Evolutionary conservation across 2,113 vertebrate species (phyloP), one percentile per base, ranked within the genome.

Genomic region (Pheucticus melanocephalus): DNA sequence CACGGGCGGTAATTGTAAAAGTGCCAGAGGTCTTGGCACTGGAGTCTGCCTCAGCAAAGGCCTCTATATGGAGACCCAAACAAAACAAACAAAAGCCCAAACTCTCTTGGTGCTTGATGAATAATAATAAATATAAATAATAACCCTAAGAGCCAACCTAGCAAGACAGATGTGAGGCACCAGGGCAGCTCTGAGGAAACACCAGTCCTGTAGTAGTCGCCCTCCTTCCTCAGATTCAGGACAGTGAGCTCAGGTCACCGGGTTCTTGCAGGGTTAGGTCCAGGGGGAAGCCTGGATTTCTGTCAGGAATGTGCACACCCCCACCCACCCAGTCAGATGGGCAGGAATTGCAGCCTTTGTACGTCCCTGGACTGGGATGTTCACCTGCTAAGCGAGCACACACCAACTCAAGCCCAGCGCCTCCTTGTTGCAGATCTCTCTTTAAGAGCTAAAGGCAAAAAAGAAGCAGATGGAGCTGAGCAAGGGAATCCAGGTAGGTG

Each of bases 51-150:
- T 90, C 69, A 44, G 95, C 31, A 4, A 88, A 90, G 90, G 90
- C 80, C 92, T 93, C 88, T 39, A 86, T 84, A 75, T 60, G 72
- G 94, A 96, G 94, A 95, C 93, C 90, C 93, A 96, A 96, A 81
- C 90, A 94, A 96, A 96, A 93, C 90, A 95, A 95, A 95, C 90
- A 96, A 84, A 92, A 95, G 82, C 79, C 93, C 95, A 60, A 93
- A 86, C 45, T 88, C 90, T 92, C 69, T 93, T 51, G 70, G 82
- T 7, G 20, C 86, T 72, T 94, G 86, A 95, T 64, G 88, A 95
- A 69, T 80, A 95, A 91, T 53, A 94, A 94, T 89, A 95, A 96
- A 96, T 76, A 97, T 82, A 97, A 95, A 94, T 92, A 95, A 77
- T 72, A 96, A 69, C 44, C 56, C 69, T 47, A 75, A 61, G 60